A percentile compares a stretch with the other conserved stretches of the same genome.
These are phyloP conservation scores for Microcebus jonahi DNA, from an alignment of 2,113 vertebrate species.

Conservation along the genomic window DNA sequence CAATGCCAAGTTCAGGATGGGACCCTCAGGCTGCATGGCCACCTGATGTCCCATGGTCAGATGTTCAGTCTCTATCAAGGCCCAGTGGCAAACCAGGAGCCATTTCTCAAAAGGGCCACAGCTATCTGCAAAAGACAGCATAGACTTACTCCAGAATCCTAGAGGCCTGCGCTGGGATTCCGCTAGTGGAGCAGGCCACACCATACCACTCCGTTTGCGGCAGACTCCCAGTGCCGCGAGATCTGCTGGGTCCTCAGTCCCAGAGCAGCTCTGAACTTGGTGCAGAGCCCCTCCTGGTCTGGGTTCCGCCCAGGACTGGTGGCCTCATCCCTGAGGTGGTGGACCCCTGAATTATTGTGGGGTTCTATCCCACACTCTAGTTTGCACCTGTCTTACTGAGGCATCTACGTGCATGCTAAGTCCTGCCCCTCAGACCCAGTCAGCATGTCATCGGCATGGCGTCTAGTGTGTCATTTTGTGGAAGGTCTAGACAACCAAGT, in stretches of 20 bases:
- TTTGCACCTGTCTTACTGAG: neutral
- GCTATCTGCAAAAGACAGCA: neutral
- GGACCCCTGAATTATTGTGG: neutral
- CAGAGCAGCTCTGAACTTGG: neutral
- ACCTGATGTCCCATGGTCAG: neutral
- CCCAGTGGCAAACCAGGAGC: neutral
- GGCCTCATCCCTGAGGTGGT: rapidly evolving
- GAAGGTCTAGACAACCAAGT: neutral
- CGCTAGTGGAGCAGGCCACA: neutral
- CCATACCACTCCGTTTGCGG: neutral
- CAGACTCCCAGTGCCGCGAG: rapidly evolving
- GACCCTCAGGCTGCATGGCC: neutral
- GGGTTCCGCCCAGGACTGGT: rapidly evolving
- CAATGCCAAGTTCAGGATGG: neutral
- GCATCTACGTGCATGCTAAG: neutral
- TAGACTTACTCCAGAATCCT: neutral
- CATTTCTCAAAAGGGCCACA: neutral
- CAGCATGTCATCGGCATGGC: rapidly evolving
- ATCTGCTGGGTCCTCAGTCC: neutral
- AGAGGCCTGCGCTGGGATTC: neutral
- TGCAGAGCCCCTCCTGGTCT: neutral
- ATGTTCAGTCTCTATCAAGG: neutral
- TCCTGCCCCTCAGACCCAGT: neutral
- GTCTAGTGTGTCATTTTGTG: too few species aligned
- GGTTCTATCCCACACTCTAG: neutral